Conservation (phyloP, 2,113 vertebrate species). For the Rhineura floridana region DNA sequence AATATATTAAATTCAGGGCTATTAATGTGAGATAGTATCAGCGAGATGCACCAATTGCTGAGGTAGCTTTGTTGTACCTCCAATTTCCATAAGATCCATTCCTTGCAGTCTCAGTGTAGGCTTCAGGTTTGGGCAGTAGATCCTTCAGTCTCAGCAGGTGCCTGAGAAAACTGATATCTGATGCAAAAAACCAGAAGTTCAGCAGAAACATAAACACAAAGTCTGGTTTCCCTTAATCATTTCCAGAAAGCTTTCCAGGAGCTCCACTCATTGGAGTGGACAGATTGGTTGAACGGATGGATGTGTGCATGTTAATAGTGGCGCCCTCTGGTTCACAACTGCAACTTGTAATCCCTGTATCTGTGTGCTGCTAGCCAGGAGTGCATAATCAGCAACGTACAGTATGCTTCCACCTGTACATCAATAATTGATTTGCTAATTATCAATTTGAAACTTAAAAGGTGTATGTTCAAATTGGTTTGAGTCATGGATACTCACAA, state of each 20-base stretch:
- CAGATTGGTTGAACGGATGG: no score
- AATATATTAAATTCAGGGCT: no score
- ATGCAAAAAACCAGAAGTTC: neutral
- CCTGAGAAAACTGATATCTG: neutral
- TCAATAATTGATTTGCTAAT: neutral
- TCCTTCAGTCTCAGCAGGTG: neutral
- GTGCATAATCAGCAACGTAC: neutral
- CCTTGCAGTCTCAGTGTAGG: no score
- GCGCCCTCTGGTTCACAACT: neutral
- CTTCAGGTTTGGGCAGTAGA: no score
- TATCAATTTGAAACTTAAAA: conserved; percentile 1
- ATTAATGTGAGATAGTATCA: no score
- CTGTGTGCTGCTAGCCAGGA: neutral
- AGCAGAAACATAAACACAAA: neutral
- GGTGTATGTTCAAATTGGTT: conserved; percentile 39
- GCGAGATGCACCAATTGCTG: no score
- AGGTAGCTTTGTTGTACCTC: neutral
- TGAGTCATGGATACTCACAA: conserved; percentile 32
- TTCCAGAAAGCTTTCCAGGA: neutral
- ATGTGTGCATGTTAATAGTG: neutral
- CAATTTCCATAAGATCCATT: neutral
- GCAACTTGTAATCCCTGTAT: neutral
- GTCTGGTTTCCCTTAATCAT: neutral
- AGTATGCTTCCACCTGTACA: neutral
- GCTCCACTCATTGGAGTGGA: neutral